Evolutionary conservation across 2,113 vertebrate species (phyloP), one percentile per base, ranked within the genome.

Genomic region (Myiozetetes cayanensis): DNA sequence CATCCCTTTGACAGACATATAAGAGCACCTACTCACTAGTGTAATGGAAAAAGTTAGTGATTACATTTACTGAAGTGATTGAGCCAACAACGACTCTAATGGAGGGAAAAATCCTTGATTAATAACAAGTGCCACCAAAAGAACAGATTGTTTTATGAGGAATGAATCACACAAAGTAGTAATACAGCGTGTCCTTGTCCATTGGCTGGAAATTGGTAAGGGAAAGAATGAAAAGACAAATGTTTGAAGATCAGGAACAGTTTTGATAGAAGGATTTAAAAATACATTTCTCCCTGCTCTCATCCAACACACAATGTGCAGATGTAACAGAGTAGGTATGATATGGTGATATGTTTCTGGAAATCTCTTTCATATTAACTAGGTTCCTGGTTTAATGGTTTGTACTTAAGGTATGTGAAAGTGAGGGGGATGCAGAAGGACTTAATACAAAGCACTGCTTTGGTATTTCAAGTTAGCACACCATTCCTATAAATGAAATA

Each of bases 101-200:
- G 93, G 94, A 90, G 72, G 46, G 76, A 90, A 95, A 96, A 96
- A 96, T 39, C 14, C 81, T 86, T 97, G 95, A 97, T 97, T 97
- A 97, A 96, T 94, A 97, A 91, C 73, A 85, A 95, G 79, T 71
- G 92, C 91, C 61, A 67, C 75, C 65, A 80, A 89, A 87, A 90
- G 92, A 94, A 94, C 63, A 79, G 90, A 94, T 88, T 89, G 72
- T 93, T 96, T 96, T 95, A 85, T 92, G 71, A 89, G 78, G 84
- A 94, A 89, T 89, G 56, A 94, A 94, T 96, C 94, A 87, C 88
- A 88, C 35, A 85, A 56, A 46, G 72, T 7, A 91, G 94, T 28
- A 87, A 93, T 71, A 77, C 59, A 43, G 62, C 19, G 62, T 37
- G 68, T 83, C 90, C 82, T 70, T 89, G 70, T 76, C 88, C 92